Conservation (phyloP, 2,888 invertebrate genomes). For the Melieria crassipennis region DNA sequence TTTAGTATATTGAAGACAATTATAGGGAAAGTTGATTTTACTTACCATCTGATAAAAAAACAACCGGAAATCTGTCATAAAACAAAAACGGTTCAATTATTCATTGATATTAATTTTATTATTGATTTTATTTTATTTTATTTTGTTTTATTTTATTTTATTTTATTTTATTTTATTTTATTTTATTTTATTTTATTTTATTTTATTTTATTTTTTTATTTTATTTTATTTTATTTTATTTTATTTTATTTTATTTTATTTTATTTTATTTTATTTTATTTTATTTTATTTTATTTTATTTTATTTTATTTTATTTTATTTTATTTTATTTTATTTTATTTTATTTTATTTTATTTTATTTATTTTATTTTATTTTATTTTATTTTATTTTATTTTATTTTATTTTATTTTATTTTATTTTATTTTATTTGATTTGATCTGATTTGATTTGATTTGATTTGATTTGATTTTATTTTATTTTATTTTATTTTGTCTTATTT, state of each 20-base stretch:
- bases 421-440: not conserved
- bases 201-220: not conserved
- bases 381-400: conserved; percentile 3
- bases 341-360: not conserved
- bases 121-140: too few relatives aligned
- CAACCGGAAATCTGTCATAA: too few relatives aligned
- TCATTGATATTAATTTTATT: too few relatives aligned
- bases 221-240: not conserved
- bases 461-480: not conserved
- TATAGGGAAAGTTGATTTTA: too few relatives aligned
- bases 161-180: not conserved
- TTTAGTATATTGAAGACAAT: too few relatives aligned
- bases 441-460: not conserved
- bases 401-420: not conserved
- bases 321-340: not conserved
- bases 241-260: not conserved
- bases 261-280: not conserved
- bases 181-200: not conserved
- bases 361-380: not conserved
- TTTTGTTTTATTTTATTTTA: not conserved
- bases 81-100: too few relatives aligned
- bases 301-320: not conserved
- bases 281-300: not conserved
- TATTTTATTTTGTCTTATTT: not conserved
- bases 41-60: too few relatives aligned